Evolutionary conservation across 2,113 vertebrate genomes (phyloP).

Genomic region (Anguilla rostrata): DNA sequence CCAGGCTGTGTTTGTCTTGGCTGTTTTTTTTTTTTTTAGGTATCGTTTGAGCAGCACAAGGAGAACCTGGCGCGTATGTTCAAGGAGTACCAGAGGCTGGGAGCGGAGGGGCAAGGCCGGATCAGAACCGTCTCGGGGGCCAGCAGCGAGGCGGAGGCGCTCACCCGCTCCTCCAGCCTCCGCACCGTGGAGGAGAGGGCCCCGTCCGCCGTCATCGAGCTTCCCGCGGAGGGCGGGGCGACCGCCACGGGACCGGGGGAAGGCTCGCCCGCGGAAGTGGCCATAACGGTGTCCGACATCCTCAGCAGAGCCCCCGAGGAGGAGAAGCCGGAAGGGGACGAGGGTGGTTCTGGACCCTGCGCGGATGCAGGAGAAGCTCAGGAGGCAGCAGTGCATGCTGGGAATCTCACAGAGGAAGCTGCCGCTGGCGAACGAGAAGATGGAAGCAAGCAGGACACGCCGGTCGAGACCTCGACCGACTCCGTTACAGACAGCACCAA

Average conservation of each 20-base stretch:
- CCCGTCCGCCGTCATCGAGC: constrained; percentile 66
- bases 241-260: not conserved
- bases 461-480: not conserved
- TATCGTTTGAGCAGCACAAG: constrained; percentile 94
- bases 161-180: constrained; percentile 44
- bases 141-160: constrained; percentile 55
- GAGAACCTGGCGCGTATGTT: constrained; percentile 83
- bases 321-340: not conserved
- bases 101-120: constrained; percentile 47
- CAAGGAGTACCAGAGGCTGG: constrained; percentile 79
- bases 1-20: not conserved
- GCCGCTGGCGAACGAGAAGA: not conserved
- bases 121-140: constrained; percentile 42
- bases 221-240: constrained; percentile 48
- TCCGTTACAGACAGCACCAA: not conserved
- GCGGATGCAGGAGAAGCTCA: not conserved
- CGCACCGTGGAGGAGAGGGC: constrained; percentile 45
- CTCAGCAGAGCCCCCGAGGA: constrained; percentile 40
- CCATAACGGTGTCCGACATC: constrained; percentile 65
- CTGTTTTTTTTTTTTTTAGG: constrained; percentile 66
- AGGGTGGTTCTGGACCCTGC: not conserved
- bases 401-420: not conserved
- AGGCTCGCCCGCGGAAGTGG: constrained; percentile 16
- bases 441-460: not conserved
- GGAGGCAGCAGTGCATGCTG: not conserved